phyloP scores from a whole-genome alignment of 1,140 invertebrate genomes.

The Anadara kagoshimensis region DNA sequence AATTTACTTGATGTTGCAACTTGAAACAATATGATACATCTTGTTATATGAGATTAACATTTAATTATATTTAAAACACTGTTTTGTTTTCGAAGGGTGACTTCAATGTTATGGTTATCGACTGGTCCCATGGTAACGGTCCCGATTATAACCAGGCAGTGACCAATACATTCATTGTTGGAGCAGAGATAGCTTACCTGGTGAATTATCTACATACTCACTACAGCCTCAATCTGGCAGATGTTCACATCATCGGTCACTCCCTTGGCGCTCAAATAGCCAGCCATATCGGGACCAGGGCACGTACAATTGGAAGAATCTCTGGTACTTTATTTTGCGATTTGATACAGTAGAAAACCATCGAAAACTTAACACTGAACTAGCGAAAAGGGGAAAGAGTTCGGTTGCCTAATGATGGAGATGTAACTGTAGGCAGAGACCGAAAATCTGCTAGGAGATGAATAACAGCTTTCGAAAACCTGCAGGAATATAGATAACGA shows the following conservation, averaged over 20 bases:
- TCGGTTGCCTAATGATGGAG: too few species aligned
- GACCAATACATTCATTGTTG: conserved; percentile 92
- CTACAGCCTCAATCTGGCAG: conserved; percentile 13
- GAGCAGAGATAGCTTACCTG: conserved; percentile 89
- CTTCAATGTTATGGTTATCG: conserved; percentile 91
- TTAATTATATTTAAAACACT: too few species aligned
- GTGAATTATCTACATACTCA: conserved; percentile 66
- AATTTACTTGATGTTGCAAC: too few species aligned
- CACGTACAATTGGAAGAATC: conserved; percentile 82
- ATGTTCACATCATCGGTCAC: conserved; percentile 89
- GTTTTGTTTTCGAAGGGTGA: conserved; percentile 40
- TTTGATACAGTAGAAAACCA: too few species aligned
- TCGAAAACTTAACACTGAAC: too few species aligned
- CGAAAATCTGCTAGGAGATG: too few species aligned
- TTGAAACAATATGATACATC: too few species aligned
- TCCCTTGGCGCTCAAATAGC: conserved; percentile 91
- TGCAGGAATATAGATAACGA: too few species aligned
- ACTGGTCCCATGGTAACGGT: conserved; percentile 92
- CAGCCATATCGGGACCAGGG: conserved; percentile 90
- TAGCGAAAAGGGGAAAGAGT: too few species aligned
- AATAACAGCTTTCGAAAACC: too few species aligned
- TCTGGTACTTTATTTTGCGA: conserved; percentile 72
- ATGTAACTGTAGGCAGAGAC: too few species aligned
- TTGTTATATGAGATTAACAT: too few species aligned
- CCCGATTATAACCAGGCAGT: conserved; percentile 91